A percentile compares a stretch with the other conserved stretches of the same genome.
These are phyloP conservation scores for Chrysodeixis includens DNA, from an alignment of 2,888 invertebrate genomes.

Conservation along the genomic window DNA sequence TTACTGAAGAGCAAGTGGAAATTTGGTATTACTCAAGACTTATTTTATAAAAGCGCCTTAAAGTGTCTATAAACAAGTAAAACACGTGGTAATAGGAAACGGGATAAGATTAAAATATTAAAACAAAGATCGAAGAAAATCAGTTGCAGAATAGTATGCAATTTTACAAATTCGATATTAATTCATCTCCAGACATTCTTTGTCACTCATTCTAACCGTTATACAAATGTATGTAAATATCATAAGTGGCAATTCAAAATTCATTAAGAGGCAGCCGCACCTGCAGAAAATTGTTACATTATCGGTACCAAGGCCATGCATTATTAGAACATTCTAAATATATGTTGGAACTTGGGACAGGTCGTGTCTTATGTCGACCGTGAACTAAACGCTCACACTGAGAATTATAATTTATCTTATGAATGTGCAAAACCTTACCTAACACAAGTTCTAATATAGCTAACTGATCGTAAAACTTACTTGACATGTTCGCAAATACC, in stretches of 20 bases:
- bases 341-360: constrained; percentile 18
- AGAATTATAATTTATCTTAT: background rate
- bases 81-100: too few species aligned
- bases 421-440: background rate
- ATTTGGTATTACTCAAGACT: too few species aligned
- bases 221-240: background rate
- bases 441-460: background rate
- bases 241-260: background rate
- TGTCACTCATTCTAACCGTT: too few species aligned
- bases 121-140: too few species aligned
- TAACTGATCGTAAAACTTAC: background rate
- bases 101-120: too few species aligned
- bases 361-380: constrained; percentile 17
- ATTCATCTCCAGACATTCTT: background rate
- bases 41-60: too few species aligned
- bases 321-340: constrained; percentile 21
- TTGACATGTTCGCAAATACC: background rate
- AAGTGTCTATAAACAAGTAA: too few species aligned
- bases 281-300: constrained; percentile 7
- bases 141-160: too few species aligned
- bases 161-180: background rate
- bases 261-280: background rate
- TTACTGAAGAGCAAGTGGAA: too few species aligned
- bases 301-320: constrained; percentile 24
- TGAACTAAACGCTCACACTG: constrained; percentile 13